phyloP scores from a whole-genome alignment of 2,797 vertebrate species.

The Melanotaenia pygmaea region DNA sequence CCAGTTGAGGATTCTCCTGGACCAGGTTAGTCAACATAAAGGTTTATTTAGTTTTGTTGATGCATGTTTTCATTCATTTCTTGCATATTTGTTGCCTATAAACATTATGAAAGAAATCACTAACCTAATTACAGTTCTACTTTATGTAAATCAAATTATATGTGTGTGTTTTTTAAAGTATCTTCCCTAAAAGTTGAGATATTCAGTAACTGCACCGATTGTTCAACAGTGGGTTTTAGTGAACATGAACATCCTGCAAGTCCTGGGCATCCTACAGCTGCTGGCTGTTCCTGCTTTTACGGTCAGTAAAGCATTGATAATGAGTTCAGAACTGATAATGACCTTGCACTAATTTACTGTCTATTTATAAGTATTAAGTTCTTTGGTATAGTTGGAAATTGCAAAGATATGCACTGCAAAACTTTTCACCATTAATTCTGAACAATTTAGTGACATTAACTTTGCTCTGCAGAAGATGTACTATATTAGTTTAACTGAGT shows the following conservation, averaged over 20 bases:
- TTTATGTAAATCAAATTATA: background rate
- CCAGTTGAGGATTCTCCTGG: conserved; percentile 7
- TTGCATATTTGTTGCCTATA: background rate
- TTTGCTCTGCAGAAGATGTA: background rate
- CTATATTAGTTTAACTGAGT: background rate
- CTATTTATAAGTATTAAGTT: background rate
- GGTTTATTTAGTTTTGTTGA: background rate
- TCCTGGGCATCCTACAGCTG: conserved; percentile 70
- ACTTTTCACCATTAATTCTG: too few relatives aligned
- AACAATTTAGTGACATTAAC: too few relatives aligned
- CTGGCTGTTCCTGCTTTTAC: conserved; percentile 60
- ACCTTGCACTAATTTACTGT: background rate
- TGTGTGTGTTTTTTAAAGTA: background rate
- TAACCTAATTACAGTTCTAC: background rate
- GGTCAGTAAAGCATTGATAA: conserved; percentile 65
- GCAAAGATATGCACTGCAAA: too few relatives aligned
- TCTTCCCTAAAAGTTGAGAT: background rate
- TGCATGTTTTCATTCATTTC: background rate
- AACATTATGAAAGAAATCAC: background rate
- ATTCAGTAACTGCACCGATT: background rate
- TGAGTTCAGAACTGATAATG: background rate
- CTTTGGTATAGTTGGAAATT: too few relatives aligned
- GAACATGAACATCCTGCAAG: conserved; percentile 72
- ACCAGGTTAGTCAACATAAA: conserved; percentile 44
- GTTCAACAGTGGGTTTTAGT: conserved; percentile 23